Conservation (phyloP, 2,797 vertebrate species). For the Calcarius lapponicus region DNA sequence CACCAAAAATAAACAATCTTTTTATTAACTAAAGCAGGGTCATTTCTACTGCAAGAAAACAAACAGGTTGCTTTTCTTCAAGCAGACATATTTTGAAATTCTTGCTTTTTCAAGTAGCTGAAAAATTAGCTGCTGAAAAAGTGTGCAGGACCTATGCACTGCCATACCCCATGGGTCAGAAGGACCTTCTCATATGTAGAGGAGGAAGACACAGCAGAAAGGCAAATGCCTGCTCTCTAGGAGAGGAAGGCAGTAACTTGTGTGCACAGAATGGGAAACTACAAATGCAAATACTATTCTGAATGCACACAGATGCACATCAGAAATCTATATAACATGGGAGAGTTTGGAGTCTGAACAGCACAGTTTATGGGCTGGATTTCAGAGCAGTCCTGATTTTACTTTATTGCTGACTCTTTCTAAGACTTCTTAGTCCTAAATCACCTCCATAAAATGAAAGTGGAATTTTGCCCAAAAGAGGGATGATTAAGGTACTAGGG, state of each 20-base stretch:
- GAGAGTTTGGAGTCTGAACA: neutral
- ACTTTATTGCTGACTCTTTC: neutral
- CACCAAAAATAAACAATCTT: conserved; percentile 58
- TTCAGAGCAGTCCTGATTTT: neutral
- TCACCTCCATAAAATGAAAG: neutral
- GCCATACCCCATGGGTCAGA: neutral
- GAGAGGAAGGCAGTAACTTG: neutral
- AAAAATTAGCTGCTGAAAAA: neutral
- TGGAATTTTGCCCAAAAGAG: neutral
- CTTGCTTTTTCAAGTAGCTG: neutral
- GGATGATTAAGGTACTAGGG: neutral
- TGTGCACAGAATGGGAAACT: neutral
- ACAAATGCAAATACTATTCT: neutral
- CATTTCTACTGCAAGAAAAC: conserved; percentile 39
- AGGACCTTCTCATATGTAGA: fast-evolving
- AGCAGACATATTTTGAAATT: neutral
- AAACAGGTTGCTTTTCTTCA: neutral
- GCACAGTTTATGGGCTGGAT: neutral
- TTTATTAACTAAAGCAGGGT: conserved; percentile 14
- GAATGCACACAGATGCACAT: neutral
- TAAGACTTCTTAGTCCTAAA: neutral
- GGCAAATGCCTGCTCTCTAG: neutral
- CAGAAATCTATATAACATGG: neutral
- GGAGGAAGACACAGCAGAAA: neutral
- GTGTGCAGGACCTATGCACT: neutral